Conservation (phyloP, 2,888 invertebrate genomes). For the Nemotelus nigrinus region DNA sequence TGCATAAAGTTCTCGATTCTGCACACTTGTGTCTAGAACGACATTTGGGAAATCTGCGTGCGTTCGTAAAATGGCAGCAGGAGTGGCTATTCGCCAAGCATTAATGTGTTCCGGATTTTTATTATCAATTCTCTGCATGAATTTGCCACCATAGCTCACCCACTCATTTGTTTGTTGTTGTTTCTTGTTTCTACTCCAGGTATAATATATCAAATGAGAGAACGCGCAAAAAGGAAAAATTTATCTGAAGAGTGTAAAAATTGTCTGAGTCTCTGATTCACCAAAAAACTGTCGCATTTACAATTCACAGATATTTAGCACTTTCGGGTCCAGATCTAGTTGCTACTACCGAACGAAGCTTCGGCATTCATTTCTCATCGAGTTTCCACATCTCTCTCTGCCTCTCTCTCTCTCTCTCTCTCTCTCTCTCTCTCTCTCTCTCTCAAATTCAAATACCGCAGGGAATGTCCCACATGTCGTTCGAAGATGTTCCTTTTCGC, state of each 20-base stretch:
- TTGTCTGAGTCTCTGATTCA: background rate
- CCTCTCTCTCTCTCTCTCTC: background rate
- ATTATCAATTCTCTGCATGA: constrained; percentile 24
- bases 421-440: background rate
- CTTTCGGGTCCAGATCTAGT: background rate
- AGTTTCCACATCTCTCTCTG: background rate
- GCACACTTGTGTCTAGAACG: constrained; percentile 26
- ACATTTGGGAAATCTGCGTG: background rate
- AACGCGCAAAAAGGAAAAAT: background rate
- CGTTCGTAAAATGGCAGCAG: too few relatives aligned
- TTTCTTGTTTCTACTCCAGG: too few relatives aligned
- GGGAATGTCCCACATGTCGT: constrained; percentile 27
- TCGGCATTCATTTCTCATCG: background rate
- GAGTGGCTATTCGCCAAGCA: constrained; percentile 10
- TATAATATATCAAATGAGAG: background rate
- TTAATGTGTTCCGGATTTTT: constrained; percentile 20
- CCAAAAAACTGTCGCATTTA: background rate
- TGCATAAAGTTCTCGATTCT: constrained; percentile 20
- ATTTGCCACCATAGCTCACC: background rate
- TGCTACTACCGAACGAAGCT: background rate
- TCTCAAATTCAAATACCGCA: constrained; percentile 16
- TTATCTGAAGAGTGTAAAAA: constrained; percentile 15
- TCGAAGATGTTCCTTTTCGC: background rate
- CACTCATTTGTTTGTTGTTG: constrained; percentile 5
- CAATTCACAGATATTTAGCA: constrained; percentile 37